phyloP scores from a whole-genome alignment of 2,797 vertebrate genomes.

The Tangara arthus region DNA sequence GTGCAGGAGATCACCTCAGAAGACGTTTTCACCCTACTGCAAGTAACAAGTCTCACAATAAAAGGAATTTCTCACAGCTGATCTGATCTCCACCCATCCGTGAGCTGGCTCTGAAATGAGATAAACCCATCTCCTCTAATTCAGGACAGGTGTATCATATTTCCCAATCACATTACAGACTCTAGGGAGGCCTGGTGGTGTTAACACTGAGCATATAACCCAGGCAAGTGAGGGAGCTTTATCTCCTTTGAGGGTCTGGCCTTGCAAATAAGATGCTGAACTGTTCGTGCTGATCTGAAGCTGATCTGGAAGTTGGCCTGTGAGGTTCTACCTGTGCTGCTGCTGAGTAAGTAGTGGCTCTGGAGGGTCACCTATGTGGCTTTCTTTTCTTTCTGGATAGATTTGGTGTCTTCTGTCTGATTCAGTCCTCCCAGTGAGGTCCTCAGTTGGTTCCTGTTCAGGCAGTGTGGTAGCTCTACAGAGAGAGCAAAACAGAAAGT shows the following conservation, averaged over 20 bases:
- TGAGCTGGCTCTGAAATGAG: constrained; percentile 44
- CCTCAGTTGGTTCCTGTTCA: background rate
- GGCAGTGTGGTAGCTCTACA: background rate
- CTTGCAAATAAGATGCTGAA: background rate
- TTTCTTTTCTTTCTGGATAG: background rate
- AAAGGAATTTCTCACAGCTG: constrained; percentile 42
- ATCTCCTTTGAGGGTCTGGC: background rate
- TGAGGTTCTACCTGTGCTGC: background rate
- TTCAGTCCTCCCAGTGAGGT: background rate
- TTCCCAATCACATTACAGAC: background rate
- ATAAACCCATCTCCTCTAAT: constrained; percentile 24
- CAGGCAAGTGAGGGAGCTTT: background rate
- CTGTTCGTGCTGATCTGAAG: accelerated
- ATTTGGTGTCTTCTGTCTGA: background rate
- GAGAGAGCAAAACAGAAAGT: background rate
- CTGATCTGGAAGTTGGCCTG: background rate
- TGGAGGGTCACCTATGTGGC: accelerated
- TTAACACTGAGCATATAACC: background rate
- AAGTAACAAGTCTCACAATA: constrained; percentile 50
- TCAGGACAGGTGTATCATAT: constrained; percentile 12
- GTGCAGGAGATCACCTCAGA: background rate
- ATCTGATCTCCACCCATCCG: constrained; percentile 50
- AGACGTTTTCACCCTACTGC: background rate
- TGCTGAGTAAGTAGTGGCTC: background rate
- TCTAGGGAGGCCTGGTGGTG: background rate